Evolutionary conservation across 2,888 invertebrate genomes (phyloP).

Genomic region (Drosophila suboccidentalis): DNA sequence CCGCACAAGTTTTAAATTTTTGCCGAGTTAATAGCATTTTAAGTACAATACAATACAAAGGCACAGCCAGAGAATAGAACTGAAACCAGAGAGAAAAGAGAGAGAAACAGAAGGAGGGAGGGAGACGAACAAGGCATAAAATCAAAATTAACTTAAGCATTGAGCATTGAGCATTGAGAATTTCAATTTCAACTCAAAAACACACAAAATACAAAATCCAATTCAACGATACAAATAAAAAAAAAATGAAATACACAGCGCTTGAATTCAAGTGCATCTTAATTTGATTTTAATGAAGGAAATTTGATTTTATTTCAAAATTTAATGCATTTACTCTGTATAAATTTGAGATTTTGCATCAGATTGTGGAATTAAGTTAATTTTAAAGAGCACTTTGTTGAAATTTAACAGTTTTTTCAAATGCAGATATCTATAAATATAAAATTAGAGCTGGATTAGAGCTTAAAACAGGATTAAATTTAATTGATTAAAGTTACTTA

Average conservation of each 20-base stretch:
- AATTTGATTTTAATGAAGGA: conserved; percentile 24
- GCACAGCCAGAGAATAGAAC: not conserved
- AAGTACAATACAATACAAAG: conserved; percentile 63
- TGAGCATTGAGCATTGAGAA: conserved; percentile 18
- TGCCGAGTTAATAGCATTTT: conserved; percentile 77
- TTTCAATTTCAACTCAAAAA: conserved; percentile 38
- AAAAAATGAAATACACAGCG: conserved; percentile 3
- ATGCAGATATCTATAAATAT: no score
- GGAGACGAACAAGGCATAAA: conserved; percentile 32
- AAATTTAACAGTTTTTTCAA: no score
- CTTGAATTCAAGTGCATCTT: not conserved
- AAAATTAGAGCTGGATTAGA: no score
- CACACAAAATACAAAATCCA: conserved; percentile 9
- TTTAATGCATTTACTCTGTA: not conserved
- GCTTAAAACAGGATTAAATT: no score
- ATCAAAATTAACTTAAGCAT: conserved; percentile 50
- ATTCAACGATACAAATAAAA: conserved; percentile 13
- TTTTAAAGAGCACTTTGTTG: no score
- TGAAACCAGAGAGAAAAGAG: not conserved
- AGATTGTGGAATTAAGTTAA: no score
- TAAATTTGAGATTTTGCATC: no score
- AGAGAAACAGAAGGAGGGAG: not conserved
- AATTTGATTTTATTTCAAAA: conserved; percentile 4
- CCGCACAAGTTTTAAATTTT: conserved; percentile 77
- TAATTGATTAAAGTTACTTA: no score